These are phyloP conservation scores for Decapterus maruadsi DNA, from an alignment of 2,797 vertebrate genomes.

Conservation along the genomic window DNA sequence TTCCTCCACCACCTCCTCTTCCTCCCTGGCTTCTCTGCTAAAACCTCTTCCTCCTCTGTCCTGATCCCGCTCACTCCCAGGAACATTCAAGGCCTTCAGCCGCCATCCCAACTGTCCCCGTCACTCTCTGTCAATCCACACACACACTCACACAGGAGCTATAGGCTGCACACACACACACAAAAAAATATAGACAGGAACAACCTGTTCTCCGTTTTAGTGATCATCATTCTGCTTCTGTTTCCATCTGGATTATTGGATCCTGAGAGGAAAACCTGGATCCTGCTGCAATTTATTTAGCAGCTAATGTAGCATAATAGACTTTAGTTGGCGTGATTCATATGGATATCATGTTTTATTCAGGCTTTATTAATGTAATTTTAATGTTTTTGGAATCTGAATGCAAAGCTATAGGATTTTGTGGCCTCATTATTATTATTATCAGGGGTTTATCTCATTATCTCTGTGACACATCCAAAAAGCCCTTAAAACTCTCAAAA, in stretches of 20 bases:
- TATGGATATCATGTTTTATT: neutral
- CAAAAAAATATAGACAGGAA: slow-evolving; percentile 2
- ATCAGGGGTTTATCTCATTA: too few relatives aligned
- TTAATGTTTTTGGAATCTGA: neutral
- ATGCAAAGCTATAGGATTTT: neutral
- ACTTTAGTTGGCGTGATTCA: neutral
- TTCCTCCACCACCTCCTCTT: slow-evolving; percentile 27
- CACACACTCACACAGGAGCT: slow-evolving; percentile 6
- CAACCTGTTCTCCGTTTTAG: neutral
- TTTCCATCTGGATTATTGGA: neutral
- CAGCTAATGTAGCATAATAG: neutral
- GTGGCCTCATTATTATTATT: neutral
- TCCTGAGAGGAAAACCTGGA: neutral
- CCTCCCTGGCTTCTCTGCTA: slow-evolving; percentile 51
- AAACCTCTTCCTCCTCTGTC: slow-evolving; percentile 70
- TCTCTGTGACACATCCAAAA: neutral
- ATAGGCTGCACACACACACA: too few relatives aligned
- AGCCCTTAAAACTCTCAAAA: neutral
- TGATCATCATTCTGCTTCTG: neutral
- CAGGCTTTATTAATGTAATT: too few relatives aligned
- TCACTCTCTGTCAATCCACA: slow-evolving; percentile 43
- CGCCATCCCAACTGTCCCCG: slow-evolving; percentile 38
- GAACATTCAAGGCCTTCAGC: slow-evolving; percentile 56
- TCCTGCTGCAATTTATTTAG: neutral
- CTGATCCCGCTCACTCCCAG: slow-evolving; percentile 73